Evolutionary conservation across 2,888 invertebrate genomes (phyloP), one percentile per base, ranked within the genome.

Genomic region (Nomada goodeniana): DNA sequence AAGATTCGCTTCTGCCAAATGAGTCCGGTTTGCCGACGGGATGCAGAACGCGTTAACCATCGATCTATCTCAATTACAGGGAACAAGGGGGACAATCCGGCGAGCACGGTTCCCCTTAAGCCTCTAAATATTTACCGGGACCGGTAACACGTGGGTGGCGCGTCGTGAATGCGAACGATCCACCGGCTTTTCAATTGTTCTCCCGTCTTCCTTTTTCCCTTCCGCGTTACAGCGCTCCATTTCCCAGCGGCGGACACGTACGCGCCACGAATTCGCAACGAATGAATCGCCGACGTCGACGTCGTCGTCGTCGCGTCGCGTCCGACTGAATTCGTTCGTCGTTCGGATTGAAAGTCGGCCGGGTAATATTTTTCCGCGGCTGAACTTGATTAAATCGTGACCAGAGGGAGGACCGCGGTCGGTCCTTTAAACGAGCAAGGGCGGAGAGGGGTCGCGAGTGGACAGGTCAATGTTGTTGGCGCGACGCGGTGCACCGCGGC

Each of bases 211-310:
- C n/a, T 73, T 63, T 73, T 69, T 42, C 18, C 15, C 3, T 47
- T n/a, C 13, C 44, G 4, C 67, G 57, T 50, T 50, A 64, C 76
- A 29, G 57, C 71, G 15, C 63, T 18, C 55, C 47, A 68, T 82
- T 50, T 20, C 23, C 36, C 29, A 73, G 76, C 42, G 57, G 69
- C 44, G 23, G 23, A 82, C 87, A 87, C 83, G 85, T 87, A 86
- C 85, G 83, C 83, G 88, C 69, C 83, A 76, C 78, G 89, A 88
- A 90, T 89, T 75, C 83, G 83, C 89, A 89, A 89, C 83, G 89
- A 87, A 83, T 57, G 70, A 42, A 52, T 68, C 55, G 42, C 42
- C n/a, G 36, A 13, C n/a, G 53, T 20, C 57, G 26, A 11, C 23
- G 15, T 20, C 44, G 70, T 11, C 26, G 50, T 65, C 50, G 36